Evolutionary conservation across 2,113 vertebrate species (phyloP).

Genomic region (Smithornis capensis): DNA sequence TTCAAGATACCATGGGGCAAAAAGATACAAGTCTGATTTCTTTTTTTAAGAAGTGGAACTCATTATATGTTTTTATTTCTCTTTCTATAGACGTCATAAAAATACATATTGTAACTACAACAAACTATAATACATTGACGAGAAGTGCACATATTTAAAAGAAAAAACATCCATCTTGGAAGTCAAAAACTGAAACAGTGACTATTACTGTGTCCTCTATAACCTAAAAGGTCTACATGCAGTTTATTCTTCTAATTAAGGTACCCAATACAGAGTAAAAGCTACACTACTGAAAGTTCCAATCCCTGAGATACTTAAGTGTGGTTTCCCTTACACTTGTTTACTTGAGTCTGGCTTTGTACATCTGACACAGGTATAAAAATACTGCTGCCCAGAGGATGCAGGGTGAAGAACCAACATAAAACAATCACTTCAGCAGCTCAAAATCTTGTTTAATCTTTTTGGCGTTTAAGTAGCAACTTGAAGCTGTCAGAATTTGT

Average conservation of each 20-base stretch:
- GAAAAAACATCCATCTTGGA: neutral
- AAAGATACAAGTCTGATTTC: neutral
- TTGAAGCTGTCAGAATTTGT: neutral
- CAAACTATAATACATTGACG: neutral
- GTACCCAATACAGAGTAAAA: neutral
- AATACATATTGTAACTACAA: neutral
- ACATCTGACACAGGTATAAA: neutral
- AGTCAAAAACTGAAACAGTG: neutral
- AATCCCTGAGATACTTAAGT: neutral
- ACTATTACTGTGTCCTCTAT: neutral
- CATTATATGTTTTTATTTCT: neutral
- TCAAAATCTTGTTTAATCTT: neutral
- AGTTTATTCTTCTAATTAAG: neutral
- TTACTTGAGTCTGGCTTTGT: neutral
- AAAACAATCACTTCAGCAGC: neutral
- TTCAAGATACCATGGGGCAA: neutral
- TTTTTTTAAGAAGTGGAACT: neutral
- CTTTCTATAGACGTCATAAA: neutral
- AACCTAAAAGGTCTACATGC: neutral
- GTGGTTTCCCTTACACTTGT: neutral
- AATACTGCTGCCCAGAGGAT: neutral
- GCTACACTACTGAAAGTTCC: neutral
- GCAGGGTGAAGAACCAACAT: neutral
- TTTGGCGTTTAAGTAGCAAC: neutral
- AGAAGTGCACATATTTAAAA: neutral